Evolutionary conservation across 2,797 vertebrate species (phyloP).

Genomic region (Gadopsis marmoratus): DNA sequence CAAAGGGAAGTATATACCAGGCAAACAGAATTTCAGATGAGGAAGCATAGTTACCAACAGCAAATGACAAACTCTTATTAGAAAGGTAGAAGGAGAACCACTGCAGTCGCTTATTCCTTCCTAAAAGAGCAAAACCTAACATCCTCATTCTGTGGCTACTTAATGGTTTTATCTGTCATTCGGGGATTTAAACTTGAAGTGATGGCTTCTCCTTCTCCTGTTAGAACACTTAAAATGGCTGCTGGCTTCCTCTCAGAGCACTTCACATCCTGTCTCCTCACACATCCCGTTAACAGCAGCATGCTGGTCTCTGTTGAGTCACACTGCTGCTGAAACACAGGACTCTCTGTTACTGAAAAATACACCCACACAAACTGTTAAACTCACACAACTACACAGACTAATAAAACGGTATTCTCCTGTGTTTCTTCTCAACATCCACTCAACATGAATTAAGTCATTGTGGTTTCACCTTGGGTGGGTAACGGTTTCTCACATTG

Average conservation of each 20-base stretch:
- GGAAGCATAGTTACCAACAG: background rate
- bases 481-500: constrained; percentile 23
- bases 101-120: background rate
- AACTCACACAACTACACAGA: constrained; percentile 35
- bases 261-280: constrained; percentile 73
- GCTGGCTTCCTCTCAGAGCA: constrained; percentile 60
- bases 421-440: constrained; percentile 1
- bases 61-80: background rate
- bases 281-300: constrained; percentile 57
- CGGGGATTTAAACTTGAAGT: constrained; percentile 28
- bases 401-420: constrained; percentile 22
- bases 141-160: constrained; percentile 2
- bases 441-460: constrained; percentile 40
- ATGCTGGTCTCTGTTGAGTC: constrained; percentile 62
- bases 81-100: background rate
- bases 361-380: constrained; percentile 55
- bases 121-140: constrained; percentile 11
- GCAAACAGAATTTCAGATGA: constrained; percentile 12
- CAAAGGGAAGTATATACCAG: background rate
- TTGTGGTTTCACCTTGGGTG: constrained; percentile 38
- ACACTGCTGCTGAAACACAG: constrained; percentile 63
- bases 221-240: constrained; percentile 62
- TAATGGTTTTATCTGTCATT: constrained; percentile 33
- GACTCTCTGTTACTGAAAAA: constrained; percentile 64
- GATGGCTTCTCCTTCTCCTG: constrained; percentile 35